Evolutionary conservation across 2,113 vertebrate genomes (phyloP).

Genomic region (Myrmophylax atrothorax): DNA sequence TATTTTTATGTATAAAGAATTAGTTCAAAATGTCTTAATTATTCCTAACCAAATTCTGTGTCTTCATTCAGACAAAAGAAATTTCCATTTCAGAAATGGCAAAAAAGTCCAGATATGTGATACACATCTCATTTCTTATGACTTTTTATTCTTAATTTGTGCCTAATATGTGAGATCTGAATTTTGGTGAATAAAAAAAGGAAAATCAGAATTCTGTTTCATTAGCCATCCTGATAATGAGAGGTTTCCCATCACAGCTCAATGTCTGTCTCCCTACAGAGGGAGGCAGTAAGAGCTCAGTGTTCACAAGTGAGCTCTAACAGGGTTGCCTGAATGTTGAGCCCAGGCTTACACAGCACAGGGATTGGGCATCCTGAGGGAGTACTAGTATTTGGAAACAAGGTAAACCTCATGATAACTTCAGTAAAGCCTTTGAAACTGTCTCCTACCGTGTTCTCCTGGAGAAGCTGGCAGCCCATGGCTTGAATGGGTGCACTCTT

Average conservation of each 20-base stretch:
- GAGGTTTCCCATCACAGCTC: neutral
- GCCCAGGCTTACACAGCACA: neutral
- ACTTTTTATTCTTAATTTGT: conserved; percentile 31
- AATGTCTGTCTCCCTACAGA: neutral
- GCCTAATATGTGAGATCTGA: neutral
- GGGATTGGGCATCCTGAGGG: neutral
- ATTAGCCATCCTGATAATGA: neutral
- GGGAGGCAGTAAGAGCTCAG: neutral
- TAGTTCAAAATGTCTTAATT: conserved; percentile 52
- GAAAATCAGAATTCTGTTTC: neutral
- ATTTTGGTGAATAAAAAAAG: neutral
- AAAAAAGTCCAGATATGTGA: conserved; percentile 2
- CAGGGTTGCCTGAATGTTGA: neutral
- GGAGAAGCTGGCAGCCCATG: neutral
- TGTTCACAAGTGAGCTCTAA: neutral
- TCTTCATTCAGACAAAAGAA: conserved; percentile 52
- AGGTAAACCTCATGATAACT: neutral
- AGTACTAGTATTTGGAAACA: neutral
- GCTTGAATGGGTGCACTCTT: neutral
- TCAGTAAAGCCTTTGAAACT: neutral
- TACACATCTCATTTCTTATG: conserved; percentile 28
- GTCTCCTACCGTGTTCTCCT: neutral
- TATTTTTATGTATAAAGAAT: conserved; percentile 41
- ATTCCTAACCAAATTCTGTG: conserved; percentile 27
- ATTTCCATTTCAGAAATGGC: conserved; percentile 54